These are phyloP conservation scores for Pimephales promelas DNA, from an alignment of 2,113 vertebrate species.

Conservation along the genomic window DNA sequence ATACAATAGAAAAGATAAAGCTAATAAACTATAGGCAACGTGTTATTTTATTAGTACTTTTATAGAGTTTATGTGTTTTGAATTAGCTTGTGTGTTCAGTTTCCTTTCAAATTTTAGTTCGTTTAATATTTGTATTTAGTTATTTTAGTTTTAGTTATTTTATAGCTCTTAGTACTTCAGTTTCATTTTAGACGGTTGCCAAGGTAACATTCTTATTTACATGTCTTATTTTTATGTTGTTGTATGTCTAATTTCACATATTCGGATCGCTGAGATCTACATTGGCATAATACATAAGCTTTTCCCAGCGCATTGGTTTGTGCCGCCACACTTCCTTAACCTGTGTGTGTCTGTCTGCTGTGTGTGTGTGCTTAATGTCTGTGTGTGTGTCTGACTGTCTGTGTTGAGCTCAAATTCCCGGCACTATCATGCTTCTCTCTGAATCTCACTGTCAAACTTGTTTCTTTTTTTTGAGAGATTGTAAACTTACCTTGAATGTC, in stretches of 20 bases:
- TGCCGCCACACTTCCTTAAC: conserved; percentile 18
- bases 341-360: background rate
- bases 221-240: background rate
- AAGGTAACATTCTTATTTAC: background rate
- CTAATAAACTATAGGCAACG: background rate
- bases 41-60: background rate
- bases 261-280: background rate
- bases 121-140: background rate
- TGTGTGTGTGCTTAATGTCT: background rate
- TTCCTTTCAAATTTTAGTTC: background rate
- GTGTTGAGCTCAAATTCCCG: background rate
- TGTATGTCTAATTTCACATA: background rate
- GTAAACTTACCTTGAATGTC: background rate
- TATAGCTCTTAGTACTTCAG: background rate
- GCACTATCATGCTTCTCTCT: conserved; percentile 15
- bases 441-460: conserved; percentile 20
- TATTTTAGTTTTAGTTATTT: background rate
- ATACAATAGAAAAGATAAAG: background rate
- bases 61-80: background rate
- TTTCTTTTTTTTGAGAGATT: conserved; percentile 37
- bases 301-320: background rate
- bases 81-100: background rate
- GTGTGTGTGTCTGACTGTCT: too few relatives aligned
- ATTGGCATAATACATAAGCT: background rate
- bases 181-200: background rate